Percentiles rank a stretch among this genome's conserved stretches.
Conservation (phyloP, 2,888 invertebrate species). For the Phragmatobia fuliginosa region DNA sequence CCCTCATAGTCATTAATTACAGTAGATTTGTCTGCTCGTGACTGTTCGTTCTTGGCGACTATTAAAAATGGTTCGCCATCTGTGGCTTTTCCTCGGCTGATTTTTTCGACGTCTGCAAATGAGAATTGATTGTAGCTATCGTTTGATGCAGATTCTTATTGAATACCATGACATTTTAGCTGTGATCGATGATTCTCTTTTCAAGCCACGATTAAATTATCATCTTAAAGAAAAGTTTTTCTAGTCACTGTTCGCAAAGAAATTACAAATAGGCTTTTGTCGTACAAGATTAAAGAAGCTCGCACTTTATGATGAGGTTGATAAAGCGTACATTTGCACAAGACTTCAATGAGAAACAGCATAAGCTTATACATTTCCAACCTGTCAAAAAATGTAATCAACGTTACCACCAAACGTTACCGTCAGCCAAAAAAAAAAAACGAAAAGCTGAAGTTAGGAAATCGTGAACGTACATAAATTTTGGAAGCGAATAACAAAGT, state of each 20-base stretch:
- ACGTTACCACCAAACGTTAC: slow-evolving; percentile 36
- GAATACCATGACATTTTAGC: slow-evolving; percentile 66
- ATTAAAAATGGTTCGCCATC: slow-evolving; percentile 79
- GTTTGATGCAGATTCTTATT: slow-evolving; percentile 81
- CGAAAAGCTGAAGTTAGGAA: slow-evolving; percentile 42
- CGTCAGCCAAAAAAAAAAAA: slow-evolving; percentile 47
- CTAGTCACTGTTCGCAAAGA: slow-evolving; percentile 18
- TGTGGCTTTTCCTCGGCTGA: slow-evolving; percentile 63
- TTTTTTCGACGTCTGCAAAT: slow-evolving; percentile 66
- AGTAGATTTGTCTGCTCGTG: slow-evolving; percentile 81
- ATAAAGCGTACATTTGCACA: not conserved
- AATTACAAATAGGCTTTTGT: slow-evolving; percentile 1
- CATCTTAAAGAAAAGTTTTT: slow-evolving; percentile 36
- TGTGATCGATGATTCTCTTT: slow-evolving; percentile 71
- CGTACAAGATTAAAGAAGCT: not conserved
- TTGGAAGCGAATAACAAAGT: slow-evolving; percentile 52
- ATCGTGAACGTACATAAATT: slow-evolving; percentile 79
- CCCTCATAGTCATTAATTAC: slow-evolving; percentile 84
- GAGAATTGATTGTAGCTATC: slow-evolving; percentile 84
- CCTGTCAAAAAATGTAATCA: slow-evolving; percentile 33
- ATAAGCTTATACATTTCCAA: slow-evolving; percentile 2
- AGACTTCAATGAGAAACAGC: not conserved
- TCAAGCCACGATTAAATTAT: slow-evolving; percentile 52
- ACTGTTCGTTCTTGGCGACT: slow-evolving; percentile 79
- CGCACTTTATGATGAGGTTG: not conserved